phyloP scores from a whole-genome alignment of 2,797 vertebrate genomes.

The Rhadinocentrus ornatus region DNA sequence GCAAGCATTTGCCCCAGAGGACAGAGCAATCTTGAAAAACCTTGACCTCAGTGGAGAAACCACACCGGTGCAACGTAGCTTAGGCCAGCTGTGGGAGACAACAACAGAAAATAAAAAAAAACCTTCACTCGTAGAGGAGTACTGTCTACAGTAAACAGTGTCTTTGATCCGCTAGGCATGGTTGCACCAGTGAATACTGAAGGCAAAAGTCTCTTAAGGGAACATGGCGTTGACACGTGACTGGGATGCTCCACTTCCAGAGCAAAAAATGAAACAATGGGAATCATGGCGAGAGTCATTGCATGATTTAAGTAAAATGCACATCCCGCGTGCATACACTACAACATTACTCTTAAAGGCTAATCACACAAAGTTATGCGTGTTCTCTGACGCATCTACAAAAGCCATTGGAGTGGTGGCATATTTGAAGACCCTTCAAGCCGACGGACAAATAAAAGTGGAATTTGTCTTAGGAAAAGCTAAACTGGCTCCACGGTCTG shows the following conservation, averaged over 20 bases:
- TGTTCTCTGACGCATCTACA: background rate
- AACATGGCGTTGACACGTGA: background rate
- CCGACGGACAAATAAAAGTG: background rate
- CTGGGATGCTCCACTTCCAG: background rate
- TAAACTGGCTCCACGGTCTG: slow-evolving; percentile 9
- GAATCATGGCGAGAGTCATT: background rate
- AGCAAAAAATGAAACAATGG: background rate
- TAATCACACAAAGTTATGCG: background rate
- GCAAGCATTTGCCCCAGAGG: background rate
- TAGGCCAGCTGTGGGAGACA: background rate
- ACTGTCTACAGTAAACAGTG: background rate
- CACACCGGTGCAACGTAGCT: background rate
- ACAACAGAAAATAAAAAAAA: background rate
- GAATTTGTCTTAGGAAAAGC: slow-evolving; percentile 18
- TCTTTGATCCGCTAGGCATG: background rate
- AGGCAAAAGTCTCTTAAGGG: background rate
- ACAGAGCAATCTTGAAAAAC: background rate
- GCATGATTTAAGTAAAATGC: background rate
- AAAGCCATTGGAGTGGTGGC: slow-evolving; percentile 3
- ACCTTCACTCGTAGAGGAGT: background rate
- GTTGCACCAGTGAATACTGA: background rate
- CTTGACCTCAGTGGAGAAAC: background rate
- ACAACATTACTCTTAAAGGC: background rate
- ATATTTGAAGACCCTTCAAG: background rate
- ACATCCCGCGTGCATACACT: background rate